Evolutionary conservation across 2,113 vertebrate species (phyloP).

Genomic region (Nestor notabilis): DNA sequence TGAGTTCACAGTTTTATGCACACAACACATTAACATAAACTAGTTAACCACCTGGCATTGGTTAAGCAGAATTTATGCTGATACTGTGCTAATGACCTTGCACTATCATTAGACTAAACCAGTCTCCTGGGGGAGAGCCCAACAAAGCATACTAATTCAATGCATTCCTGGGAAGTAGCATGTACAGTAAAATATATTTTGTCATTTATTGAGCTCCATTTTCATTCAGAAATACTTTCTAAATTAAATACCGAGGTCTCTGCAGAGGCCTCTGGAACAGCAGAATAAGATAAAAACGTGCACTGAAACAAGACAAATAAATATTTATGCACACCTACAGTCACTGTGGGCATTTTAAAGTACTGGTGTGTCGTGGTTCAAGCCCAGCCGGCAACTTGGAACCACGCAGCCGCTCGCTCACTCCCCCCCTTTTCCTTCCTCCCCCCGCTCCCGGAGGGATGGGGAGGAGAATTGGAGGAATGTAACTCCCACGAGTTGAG

Average conservation of each 20-base stretch:
- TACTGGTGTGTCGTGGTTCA: too few relatives aligned
- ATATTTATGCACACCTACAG: neutral
- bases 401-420: too few relatives aligned
- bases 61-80: slow-evolving; percentile 58
- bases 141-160: slow-evolving; percentile 32
- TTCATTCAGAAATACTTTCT: slow-evolving; percentile 21
- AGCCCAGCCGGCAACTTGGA: too few relatives aligned
- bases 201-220: neutral
- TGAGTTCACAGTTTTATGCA: slow-evolving; percentile 21
- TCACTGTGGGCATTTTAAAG: neutral
- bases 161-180: neutral
- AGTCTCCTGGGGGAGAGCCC: slow-evolving; percentile 10
- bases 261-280: neutral
- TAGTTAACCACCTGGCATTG: slow-evolving; percentile 40
- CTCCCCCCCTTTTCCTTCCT: too few relatives aligned
- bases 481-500: too few relatives aligned
- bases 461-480: too few relatives aligned
- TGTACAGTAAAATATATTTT: slow-evolving; percentile 27
- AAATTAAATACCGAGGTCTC: neutral
- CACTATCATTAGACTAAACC: slow-evolving; percentile 49
- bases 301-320: neutral
- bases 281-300: neutral
- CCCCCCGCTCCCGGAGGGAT: too few relatives aligned
- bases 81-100: slow-evolving; percentile 51
- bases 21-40: slow-evolving; percentile 5